Evolutionary conservation across 2,888 invertebrate genomes (phyloP), one percentile per base, ranked within the genome.

Genomic region (Lagria hirta): DNA sequence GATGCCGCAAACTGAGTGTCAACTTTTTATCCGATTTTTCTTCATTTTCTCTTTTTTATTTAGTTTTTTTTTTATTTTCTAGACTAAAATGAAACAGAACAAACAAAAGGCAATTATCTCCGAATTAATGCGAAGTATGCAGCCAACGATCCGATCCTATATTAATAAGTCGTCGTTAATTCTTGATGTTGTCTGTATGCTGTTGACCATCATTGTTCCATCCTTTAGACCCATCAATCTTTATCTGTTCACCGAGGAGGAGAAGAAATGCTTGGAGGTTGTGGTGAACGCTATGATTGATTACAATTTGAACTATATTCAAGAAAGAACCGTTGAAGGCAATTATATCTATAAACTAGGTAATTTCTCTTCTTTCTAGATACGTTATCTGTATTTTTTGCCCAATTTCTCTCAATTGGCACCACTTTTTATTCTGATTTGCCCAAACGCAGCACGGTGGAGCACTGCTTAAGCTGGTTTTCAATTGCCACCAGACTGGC

Each of bases 221-320:
- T 73, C 75, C 11, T 73, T 93, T 23, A 75, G 91, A 32, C 85
- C 89, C 0, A 88, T 89, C 29, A 78, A 62, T 64, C 66, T 67
- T 44, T 83, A 91, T 75, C 69, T 92, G 33, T 90, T 86, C 73
- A 86, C 83, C 11, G 73, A 78, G 2, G 74, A 76, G 48, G 93
- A 93, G 70, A 84, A 83, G 33, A 75, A 75, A 7, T 81, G 84
- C 23, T 66, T 97, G 16, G 66, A 74, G 0, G 74, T 81, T 14
- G 82, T 92, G 15, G 86, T 95, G 6, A 78, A 83, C 52, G 78
- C 88, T 0, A 89, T 97, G 92, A 82, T 93, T 30, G 88, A 91
- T 65, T 89, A 92, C 70, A 94, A 92, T 46, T 73, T 97, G 49
- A 83, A 82, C 37, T 94, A 90, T 69, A 75, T 81, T 1, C 96